Conservation (phyloP, 2,113 vertebrate species). For the Albula glossodonta region DNA sequence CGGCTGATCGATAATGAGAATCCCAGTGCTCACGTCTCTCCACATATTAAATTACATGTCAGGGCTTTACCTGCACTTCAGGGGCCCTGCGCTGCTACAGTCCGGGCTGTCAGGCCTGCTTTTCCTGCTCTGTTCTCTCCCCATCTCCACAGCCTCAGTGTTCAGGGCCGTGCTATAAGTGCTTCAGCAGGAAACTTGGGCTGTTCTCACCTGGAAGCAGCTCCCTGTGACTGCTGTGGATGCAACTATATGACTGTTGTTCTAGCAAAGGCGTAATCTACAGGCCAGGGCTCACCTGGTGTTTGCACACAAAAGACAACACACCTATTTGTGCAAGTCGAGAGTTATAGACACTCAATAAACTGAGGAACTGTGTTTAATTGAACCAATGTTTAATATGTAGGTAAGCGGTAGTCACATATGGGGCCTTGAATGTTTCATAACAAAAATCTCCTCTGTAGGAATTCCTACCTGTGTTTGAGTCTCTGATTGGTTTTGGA, state of each 20-base stretch:
- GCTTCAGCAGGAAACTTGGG: neutral
- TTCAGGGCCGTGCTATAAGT: neutral
- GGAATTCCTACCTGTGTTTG: slow-evolving; percentile 9
- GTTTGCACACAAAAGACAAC: neutral
- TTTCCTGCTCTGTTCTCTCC: neutral
- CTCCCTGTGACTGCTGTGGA: too few species aligned
- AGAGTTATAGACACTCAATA: too few species aligned
- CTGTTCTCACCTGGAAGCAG: neutral
- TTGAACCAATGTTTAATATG: neutral
- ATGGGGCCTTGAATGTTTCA: neutral
- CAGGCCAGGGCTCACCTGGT: neutral
- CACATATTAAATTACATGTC: slow-evolving; percentile 40
- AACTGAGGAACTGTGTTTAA: neutral
- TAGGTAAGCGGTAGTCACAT: too few species aligned
- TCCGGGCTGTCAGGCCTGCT: neutral
- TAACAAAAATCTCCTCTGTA: neutral
- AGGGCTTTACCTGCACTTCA: slow-evolving; percentile 47
- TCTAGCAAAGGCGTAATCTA: neutral
- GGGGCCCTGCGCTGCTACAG: slow-evolving; percentile 19
- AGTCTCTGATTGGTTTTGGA: slow-evolving; percentile 56
- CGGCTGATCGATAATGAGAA: slow-evolving; percentile 42
- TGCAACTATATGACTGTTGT: too few species aligned
- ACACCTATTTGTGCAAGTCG: neutral
- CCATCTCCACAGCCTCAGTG: neutral
- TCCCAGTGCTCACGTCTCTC: slow-evolving; percentile 20